These are phyloP conservation scores for Microctonus brassicae DNA, from an alignment of 2,888 invertebrate genomes.

Conservation along the genomic window DNA sequence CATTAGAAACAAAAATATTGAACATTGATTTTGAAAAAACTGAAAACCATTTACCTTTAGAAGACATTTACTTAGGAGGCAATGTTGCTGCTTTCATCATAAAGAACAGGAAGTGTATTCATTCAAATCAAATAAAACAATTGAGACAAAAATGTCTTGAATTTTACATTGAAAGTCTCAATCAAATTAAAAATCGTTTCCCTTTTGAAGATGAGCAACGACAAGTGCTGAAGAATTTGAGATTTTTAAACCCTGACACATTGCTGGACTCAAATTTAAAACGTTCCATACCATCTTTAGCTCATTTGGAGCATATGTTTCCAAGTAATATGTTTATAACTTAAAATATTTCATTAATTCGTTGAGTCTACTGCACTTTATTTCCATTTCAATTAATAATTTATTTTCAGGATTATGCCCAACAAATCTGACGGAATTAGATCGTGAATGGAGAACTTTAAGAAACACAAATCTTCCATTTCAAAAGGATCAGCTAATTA, in stretches of 20 bases:
- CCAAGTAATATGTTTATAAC: background rate
- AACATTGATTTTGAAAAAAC: too few relatives aligned
- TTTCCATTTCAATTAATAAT: background rate
- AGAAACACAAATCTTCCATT: constrained; percentile 30
- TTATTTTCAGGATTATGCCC: constrained; percentile 27
- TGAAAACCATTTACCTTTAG: too few relatives aligned
- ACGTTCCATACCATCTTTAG: background rate
- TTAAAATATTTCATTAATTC: background rate
- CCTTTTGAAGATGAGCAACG: constrained; percentile 19
- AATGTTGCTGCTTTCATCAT: too few relatives aligned
- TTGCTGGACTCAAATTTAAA: background rate
- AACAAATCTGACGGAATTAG: constrained; percentile 33
- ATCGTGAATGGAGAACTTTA: constrained; percentile 28
- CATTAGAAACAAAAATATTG: too few relatives aligned
- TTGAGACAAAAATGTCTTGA: constrained; percentile 31
- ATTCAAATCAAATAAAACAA: too few relatives aligned
- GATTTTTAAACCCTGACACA: background rate
- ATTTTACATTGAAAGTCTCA: constrained; percentile 30
- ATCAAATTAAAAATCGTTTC: constrained; percentile 31
- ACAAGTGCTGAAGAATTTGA: background rate
- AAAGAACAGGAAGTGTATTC: too few relatives aligned
- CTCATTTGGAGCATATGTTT: background rate
- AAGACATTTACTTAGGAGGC: too few relatives aligned
- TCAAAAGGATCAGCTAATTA: constrained; percentile 18
- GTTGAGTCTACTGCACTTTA: background rate